A percentile compares a stretch with the other conserved stretches of the same genome.
Conservation (phyloP, 2,797 vertebrate species). For the Tapirus indicus region DNA sequence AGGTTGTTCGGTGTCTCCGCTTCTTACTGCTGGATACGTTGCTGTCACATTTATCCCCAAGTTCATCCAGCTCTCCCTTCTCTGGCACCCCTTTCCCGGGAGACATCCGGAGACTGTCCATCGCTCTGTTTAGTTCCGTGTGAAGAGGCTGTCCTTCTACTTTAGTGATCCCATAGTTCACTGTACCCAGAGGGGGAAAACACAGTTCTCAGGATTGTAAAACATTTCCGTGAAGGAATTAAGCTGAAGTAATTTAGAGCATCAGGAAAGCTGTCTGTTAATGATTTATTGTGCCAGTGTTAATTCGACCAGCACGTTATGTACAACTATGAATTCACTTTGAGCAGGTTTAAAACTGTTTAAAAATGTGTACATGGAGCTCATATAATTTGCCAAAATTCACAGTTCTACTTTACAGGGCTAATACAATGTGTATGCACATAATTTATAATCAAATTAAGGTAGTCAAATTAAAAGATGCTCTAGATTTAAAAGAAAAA, state of each 20-base stretch:
- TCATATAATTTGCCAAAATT: neutral
- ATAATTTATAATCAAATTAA: conserved; percentile 46
- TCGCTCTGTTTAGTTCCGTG: conserved; percentile 91
- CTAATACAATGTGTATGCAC: neutral
- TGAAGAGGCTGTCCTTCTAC: conserved; percentile 93
- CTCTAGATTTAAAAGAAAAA: neutral
- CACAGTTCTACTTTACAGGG: neutral
- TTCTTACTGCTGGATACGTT: conserved; percentile 99
- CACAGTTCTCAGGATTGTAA: conserved; percentile 39
- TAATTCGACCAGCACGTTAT: conserved; percentile 18
- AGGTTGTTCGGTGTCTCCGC: conserved; percentile 97
- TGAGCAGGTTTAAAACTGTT: conserved; percentile 7
- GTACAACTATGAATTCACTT: conserved; percentile 33
- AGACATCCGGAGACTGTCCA: conserved; percentile 94
- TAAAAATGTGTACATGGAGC: neutral
- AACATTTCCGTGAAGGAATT: neutral
- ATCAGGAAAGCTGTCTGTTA: neutral
- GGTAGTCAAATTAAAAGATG: conserved; percentile 9
- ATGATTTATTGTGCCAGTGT: neutral
- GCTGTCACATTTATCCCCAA: conserved; percentile 96
- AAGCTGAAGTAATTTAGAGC: neutral
- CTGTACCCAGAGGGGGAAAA: conserved; percentile 83
- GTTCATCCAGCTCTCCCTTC: conserved; percentile 94
- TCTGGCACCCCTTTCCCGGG: conserved; percentile 91
- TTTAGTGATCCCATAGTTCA: conserved; percentile 93